Evolutionary conservation across 2,888 invertebrate genomes (phyloP).

Genomic region (Pristionchus fissidentatus): DNA sequence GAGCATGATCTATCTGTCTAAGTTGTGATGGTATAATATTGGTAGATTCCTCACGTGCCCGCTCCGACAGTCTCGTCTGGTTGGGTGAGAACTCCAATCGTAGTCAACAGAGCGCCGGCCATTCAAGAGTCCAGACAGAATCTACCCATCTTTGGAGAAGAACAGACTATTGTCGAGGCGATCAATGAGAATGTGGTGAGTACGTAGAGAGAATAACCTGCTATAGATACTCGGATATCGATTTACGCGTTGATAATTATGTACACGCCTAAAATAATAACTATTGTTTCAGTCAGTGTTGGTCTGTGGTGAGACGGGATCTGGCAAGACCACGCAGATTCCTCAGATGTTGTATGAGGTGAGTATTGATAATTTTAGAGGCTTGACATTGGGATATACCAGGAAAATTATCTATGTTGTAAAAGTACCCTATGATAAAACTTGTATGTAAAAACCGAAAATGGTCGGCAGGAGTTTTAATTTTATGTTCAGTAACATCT

Average conservation of each 20-base stretch:
- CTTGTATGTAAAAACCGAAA: too few relatives aligned
- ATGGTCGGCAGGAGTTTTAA: too few relatives aligned
- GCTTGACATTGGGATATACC: not conserved
- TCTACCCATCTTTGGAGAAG: slow-evolving; percentile 87
- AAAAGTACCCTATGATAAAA: not conserved
- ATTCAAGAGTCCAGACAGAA: slow-evolving; percentile 39
- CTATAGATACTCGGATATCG: not conserved
- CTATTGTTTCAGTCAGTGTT: slow-evolving; percentile 82
- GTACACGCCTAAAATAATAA: not conserved
- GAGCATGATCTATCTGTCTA: not conserved
- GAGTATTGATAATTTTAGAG: not conserved
- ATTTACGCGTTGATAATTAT: not conserved
- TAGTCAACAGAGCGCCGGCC: slow-evolving; percentile 17
- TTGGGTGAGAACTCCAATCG: slow-evolving; percentile 41
- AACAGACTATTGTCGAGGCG: slow-evolving; percentile 90
- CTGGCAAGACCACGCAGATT: slow-evolving; percentile 97
- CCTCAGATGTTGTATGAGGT: slow-evolving; percentile 98
- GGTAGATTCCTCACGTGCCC: slow-evolving; percentile 6
- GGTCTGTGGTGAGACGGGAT: slow-evolving; percentile 90
- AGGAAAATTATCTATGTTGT: not conserved
- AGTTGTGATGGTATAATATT: not conserved
- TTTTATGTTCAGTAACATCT: too few relatives aligned
- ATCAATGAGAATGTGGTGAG: slow-evolving; percentile 87
- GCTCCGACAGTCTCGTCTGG: slow-evolving; percentile 21
- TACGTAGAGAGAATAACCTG: too few relatives aligned